Percentiles rank a stretch among this genome's conserved stretches.
Conservation (phyloP, 2,797 vertebrate species). For the Poeciliopsis infans region DNA sequence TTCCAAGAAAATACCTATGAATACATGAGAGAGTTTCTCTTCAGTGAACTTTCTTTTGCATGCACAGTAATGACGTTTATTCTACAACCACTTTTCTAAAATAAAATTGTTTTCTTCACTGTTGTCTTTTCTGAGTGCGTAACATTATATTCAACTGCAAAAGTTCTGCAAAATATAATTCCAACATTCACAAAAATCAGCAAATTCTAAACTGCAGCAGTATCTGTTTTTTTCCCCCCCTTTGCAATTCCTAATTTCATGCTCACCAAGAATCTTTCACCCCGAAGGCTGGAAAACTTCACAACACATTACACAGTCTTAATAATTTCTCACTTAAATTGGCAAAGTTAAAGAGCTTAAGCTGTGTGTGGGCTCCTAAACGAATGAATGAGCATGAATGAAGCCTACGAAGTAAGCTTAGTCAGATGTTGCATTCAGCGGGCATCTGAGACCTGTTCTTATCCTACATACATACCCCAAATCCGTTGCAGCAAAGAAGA, state of each 20-base stretch:
- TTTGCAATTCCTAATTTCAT: constrained; percentile 64
- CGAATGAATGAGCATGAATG: constrained; percentile 55
- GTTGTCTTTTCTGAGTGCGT: not conserved
- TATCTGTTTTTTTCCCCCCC: constrained; percentile 18
- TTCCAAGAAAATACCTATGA: constrained; percentile 89
- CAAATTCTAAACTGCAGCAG: constrained; percentile 63
- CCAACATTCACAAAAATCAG: constrained; percentile 28
- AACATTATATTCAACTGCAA: constrained; percentile 13
- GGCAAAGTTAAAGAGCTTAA: constrained; percentile 41
- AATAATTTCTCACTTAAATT: constrained; percentile 63
- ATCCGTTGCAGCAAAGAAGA: constrained; percentile 64
- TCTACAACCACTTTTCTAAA: not conserved
- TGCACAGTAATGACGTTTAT: constrained; percentile 39
- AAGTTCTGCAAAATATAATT: constrained; percentile 37
- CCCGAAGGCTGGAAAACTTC: constrained; percentile 64
- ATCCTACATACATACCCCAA: constrained; percentile 70
- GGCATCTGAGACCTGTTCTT: constrained; percentile 46
- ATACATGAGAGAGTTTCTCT: constrained; percentile 80
- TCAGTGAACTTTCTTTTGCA: constrained; percentile 60
- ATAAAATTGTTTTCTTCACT: constrained; percentile 23
- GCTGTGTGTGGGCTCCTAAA: constrained; percentile 47
- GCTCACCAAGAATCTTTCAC: constrained; percentile 54
- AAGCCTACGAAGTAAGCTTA: constrained; percentile 55
- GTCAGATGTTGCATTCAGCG: constrained; percentile 55
- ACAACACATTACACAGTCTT: constrained; percentile 56